phyloP scores from a whole-genome alignment of 2,113 vertebrate genomes.

The Mustela nigripes region DNA sequence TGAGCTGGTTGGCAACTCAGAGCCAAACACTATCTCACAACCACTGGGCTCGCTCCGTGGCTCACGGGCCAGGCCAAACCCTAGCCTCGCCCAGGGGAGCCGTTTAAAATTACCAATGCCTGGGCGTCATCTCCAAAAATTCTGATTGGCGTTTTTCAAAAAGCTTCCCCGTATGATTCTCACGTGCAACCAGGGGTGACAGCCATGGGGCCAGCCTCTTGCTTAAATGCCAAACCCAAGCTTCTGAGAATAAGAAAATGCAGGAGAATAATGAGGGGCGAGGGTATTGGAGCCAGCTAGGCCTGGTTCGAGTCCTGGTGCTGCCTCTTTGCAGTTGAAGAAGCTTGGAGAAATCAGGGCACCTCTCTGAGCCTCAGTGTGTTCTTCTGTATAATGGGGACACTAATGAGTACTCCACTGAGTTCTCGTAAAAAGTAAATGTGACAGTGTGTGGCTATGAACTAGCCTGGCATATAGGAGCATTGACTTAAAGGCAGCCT shows the following conservation, averaged over 20 bases:
- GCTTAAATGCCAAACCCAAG: not conserved
- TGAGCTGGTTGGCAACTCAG: not conserved
- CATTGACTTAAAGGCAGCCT: not conserved
- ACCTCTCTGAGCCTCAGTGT: not conserved
- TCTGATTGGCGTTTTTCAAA: not conserved
- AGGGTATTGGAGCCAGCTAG: not conserved
- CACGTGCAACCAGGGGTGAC: not conserved
- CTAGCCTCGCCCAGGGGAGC: not conserved
- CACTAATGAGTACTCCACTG: fast-evolving
- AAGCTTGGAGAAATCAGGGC: not conserved
- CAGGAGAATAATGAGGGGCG: not conserved
- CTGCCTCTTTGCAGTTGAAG: not conserved
- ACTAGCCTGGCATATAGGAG: not conserved
- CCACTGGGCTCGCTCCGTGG: not conserved
- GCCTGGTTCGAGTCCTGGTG: not conserved
- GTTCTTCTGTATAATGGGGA: not conserved
- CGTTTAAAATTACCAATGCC: not conserved
- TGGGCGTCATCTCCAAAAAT: not conserved
- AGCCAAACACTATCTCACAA: not conserved
- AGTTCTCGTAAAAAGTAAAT: not conserved
- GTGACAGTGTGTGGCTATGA: not conserved
- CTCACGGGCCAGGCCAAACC: fast-evolving
- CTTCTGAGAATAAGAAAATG: not conserved
- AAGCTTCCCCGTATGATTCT: not conserved
- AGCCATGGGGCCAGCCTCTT: not conserved